Conservation (phyloP, 1,140 invertebrate genomes). For the Heliconius hewitsoni region DNA sequence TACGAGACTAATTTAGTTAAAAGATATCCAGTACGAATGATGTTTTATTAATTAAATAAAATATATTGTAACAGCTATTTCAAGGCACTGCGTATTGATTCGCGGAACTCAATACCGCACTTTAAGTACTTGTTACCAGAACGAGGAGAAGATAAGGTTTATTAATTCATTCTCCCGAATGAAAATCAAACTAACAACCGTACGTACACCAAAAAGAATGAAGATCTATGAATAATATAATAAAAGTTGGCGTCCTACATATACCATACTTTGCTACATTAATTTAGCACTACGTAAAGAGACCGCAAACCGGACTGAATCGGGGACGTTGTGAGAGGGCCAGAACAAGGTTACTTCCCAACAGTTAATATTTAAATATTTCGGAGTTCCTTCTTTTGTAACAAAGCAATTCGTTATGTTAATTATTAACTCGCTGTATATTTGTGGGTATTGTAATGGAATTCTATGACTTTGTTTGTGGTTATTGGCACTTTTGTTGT, state of each 20-base stretch:
- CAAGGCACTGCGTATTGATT: no score
- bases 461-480: not conserved
- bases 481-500: no score
- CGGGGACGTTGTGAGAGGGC: not conserved
- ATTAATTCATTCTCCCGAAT: no score
- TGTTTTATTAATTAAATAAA: no score
- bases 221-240: not conserved
- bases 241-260: not conserved
- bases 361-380: conserved; percentile 6
- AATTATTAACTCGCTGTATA: not conserved
- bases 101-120: no score
- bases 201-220: not conserved
- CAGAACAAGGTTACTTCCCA: not conserved
- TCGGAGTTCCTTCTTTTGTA: not conserved
- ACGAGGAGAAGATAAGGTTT: no score
- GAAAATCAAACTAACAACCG: no score
- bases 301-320: not conserved
- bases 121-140: no score
- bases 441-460: not conserved
- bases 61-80: no score
- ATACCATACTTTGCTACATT: not conserved
- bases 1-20: no score
- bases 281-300: not conserved
- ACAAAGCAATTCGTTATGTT: not conserved
- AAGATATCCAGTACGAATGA: no score